phyloP scores from a whole-genome alignment of 64 coral and sea anemone species.

The Hydrozoanthus tunicans region DNA sequence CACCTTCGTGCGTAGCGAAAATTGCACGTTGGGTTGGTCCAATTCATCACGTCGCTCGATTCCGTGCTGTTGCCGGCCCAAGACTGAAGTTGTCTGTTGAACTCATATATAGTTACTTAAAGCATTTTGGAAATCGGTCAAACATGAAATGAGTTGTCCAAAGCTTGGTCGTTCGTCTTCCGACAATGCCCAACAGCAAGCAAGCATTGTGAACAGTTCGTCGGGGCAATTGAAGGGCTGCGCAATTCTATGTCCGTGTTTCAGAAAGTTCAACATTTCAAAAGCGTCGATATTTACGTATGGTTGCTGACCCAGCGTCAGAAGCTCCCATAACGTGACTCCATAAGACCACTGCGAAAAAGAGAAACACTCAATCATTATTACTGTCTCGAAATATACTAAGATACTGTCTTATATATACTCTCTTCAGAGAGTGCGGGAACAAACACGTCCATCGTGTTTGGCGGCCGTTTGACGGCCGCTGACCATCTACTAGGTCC shows the following conservation, averaged over 20 bases:
- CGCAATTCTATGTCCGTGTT: constrained; percentile 94
- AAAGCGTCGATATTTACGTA: constrained; percentile 97
- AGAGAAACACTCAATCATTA: not conserved
- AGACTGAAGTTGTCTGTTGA: not conserved
- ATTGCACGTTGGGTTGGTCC: not conserved
- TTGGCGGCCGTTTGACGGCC: no score
- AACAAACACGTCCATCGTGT: no score
- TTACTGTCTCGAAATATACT: no score
- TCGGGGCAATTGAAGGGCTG: constrained; percentile 95
- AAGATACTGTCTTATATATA: no score
- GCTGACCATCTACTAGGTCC: no score
- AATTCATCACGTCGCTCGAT: not conserved
- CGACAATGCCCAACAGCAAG: constrained; percentile 96
- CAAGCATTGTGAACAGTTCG: constrained; percentile 96
- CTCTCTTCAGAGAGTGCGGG: no score
- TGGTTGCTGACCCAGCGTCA: constrained; percentile 94
- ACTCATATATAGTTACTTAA: constrained; percentile 92
- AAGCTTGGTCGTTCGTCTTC: constrained; percentile 94
- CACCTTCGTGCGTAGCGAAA: not conserved
- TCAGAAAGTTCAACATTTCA: constrained; percentile 97
- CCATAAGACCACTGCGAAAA: constrained; percentile 92
- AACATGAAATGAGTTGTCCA: constrained; percentile 83
- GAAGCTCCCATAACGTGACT: constrained; percentile 93
- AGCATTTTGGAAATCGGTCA: constrained; percentile 93
- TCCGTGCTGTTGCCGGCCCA: not conserved